Conservation (phyloP, 2,888 invertebrate genomes). For the Apotomis betuletana region DNA sequence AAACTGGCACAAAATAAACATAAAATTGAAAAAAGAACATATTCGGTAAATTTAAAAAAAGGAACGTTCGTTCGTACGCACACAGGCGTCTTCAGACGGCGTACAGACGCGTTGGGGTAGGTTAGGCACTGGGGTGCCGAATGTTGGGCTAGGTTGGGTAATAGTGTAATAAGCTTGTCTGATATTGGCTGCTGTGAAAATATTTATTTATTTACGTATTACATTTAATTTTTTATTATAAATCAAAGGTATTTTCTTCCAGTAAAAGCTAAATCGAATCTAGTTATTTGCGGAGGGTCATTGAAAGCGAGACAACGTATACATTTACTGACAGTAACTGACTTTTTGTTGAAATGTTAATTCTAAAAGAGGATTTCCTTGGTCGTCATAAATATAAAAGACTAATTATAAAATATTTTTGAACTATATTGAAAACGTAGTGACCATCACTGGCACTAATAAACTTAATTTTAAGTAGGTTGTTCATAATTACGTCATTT, state of each 20-base stretch:
- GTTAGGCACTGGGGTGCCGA: constrained; percentile 73
- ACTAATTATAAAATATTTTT: too few species aligned
- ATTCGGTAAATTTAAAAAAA: constrained; percentile 29
- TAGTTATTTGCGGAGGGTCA: too few species aligned
- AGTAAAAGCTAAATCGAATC: too few species aligned
- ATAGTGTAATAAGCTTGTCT: constrained; percentile 60
- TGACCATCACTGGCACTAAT: too few species aligned
- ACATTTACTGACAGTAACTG: too few species aligned
- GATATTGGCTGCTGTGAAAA: constrained; percentile 54
- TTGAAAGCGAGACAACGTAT: too few species aligned
- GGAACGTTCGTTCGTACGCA: constrained; percentile 36
- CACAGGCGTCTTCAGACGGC: constrained; percentile 40
- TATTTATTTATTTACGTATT: constrained; percentile 38
- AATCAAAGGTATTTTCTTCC: too few species aligned
- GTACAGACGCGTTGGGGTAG: constrained; percentile 66
- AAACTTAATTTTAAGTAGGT: not conserved
- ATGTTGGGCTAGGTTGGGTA: constrained; percentile 76
- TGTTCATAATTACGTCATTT: not conserved
- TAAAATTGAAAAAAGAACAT: constrained; percentile 11
- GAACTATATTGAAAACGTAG: too few species aligned
- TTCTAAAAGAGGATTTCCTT: too few species aligned
- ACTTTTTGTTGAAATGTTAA: too few species aligned
- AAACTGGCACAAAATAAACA: constrained; percentile 20
- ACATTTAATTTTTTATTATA: not conserved
- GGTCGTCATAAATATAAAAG: too few species aligned